These are phyloP conservation scores for Pyrocoelia pectoralis DNA, from an alignment of 2,888 invertebrate genomes.

Conservation along the genomic window DNA sequence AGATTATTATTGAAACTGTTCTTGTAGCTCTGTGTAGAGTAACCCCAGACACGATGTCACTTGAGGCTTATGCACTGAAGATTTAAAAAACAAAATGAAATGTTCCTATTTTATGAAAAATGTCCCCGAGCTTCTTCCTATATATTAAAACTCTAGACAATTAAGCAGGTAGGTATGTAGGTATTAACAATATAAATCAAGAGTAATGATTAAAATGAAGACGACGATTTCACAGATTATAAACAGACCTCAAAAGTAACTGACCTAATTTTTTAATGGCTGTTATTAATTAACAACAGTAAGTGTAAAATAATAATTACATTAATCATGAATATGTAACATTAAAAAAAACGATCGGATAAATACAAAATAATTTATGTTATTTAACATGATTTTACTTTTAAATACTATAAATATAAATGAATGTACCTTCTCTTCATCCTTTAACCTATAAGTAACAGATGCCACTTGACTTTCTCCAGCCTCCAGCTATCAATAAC, in stretches of 20 bases:
- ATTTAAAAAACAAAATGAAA: no score
- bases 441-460: conserved; percentile 15
- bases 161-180: no score
- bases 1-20: no score
- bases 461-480: conserved; percentile 26
- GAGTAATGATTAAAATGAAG: background rate
- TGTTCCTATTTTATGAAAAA: no score
- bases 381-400: conserved; percentile 3
- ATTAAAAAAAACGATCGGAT: background rate
- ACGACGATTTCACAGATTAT: conserved; percentile 1
- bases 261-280: background rate
- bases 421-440: conserved; percentile 10
- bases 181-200: background rate
- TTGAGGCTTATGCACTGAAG: no score
- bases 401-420: background rate
- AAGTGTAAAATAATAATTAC: background rate
- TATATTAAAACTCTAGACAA: no score
- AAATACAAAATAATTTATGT: conserved; percentile 8
- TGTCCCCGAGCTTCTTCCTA: no score
- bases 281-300: conserved; percentile 9
- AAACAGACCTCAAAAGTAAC: conserved; percentile 5
- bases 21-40: no score
- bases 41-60: no score
- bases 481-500: conserved; percentile 17
- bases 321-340: background rate